Evolutionary conservation across 2,797 vertebrate species (phyloP), one percentile per base, ranked within the genome.

Genomic region (Lerista edwardsae): DNA sequence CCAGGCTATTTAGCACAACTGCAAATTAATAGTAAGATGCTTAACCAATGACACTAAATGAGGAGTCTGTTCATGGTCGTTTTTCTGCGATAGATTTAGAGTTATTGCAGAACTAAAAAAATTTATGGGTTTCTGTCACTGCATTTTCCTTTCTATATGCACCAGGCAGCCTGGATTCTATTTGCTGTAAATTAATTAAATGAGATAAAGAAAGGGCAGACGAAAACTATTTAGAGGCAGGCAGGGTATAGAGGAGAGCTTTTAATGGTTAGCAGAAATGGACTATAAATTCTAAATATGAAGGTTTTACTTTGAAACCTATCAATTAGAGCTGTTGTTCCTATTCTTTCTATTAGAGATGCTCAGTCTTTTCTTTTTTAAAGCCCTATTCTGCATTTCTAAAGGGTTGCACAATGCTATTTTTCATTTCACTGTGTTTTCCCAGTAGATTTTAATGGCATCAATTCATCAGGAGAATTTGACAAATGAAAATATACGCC

Each of bases 11-110:
- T 87, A 83, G 79, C 61, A 65, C 36, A 39, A 71, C 36, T 19
- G 67, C 55, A 87, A 87, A 87, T 86, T 82, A 86, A 86, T 84
- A 84, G 55, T 23, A 80, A 81, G 17, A 67, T 68, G 57, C 67
- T 23, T 82, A 90, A 80, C 79, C 51, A 87, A 82, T 23, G 23
- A 27, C 44, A 67, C 62, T 74, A 84, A 62, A 44, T 79, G 31
- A 55, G 47, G 39, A 75, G 39, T 84, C 39, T 77, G 44, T 25
- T 25, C 19, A 87, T 29, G 55, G 36, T 59, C 78, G 29, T 83
- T 75, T 59, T 74, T 87, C 78, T n/a, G 72, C n/a, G 55, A 21
- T 17, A 55, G 77, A 82, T 85, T 86, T 82, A 62, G 23, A 82
- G 64, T 82, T 80, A 80, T 23, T 69, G 75, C 72, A 77, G n/a